Evolutionary conservation across 2,888 invertebrate species (phyloP), one percentile per base, ranked within the genome.

Genomic region (Drosophila robusta): DNA sequence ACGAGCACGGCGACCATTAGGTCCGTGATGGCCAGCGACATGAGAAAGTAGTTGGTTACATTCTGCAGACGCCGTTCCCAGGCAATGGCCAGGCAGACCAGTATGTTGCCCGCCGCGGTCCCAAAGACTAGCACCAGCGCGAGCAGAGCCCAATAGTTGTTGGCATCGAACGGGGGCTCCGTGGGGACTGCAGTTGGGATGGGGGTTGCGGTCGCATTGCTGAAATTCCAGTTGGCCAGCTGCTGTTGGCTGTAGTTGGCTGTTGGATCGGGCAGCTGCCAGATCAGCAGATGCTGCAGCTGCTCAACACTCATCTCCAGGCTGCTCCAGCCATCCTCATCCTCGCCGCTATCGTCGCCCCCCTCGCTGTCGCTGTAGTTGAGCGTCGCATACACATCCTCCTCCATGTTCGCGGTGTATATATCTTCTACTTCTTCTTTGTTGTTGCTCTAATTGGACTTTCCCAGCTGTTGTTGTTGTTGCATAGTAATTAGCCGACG

Each of bases 1-100:
- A 99, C 99, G 80, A 98, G 93, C 24, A 98, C 94, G 44, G 98
- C 98, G 2, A 99, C 98, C 93, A 99, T 95, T 50, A 98, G 94
- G 93, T 99, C 99, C 12, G 98, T 98, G 78, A 98, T 96, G 56
- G 98, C 98, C 90, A 99, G 93, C 5, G 98, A 98, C 95, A 98
- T 96, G 89, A 99, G 94, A 91, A 99, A 99, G 92, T 98, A 98
- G 93, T 99, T 99, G 88, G 98, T 99, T 67, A 98, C 98, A 93
- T 98, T 99, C 93, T 99, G 98, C 68, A 99, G 93, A 14, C 98
- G 94, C 61, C 97, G 94, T 91, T 99, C 98, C 95, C 97, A 95
- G 74, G 96, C 95, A 86, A 99, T 98, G 24, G 99, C 98, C 82
- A 98, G 92, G 89, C 98, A 98, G 49, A 99, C 99, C 66, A 99